These are phyloP conservation scores for Florisuga fusca DNA, from an alignment of 2,797 vertebrate species.

Conservation along the genomic window DNA sequence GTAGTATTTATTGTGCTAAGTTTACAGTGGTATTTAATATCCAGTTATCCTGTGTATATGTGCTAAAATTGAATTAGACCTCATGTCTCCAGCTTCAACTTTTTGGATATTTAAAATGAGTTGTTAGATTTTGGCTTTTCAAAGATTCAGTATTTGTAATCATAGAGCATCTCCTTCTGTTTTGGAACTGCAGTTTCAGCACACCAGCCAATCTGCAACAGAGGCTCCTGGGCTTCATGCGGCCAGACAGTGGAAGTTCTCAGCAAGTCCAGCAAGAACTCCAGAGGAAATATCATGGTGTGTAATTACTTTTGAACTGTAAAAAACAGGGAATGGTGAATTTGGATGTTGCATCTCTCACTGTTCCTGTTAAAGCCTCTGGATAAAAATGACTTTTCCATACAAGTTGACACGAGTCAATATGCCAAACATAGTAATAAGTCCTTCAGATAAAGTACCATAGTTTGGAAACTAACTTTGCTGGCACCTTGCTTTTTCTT, in stretches of 20 bases:
- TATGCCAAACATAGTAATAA: background rate
- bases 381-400: background rate
- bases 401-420: background rate
- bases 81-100: background rate
- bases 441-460: background rate
- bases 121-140: background rate
- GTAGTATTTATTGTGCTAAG: constrained; percentile 74
- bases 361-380: background rate
- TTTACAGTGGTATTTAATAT: background rate
- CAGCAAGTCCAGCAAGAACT: constrained; percentile 97
- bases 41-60: rapidly evolving
- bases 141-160: background rate
- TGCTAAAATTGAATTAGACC: background rate
- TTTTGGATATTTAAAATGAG: background rate
- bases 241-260: constrained; percentile 89
- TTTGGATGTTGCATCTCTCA: background rate
- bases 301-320: constrained; percentile 27
- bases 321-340: background rate
- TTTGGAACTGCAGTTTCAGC: constrained; percentile 80
- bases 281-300: constrained; percentile 95
- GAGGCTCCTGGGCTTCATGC: constrained; percentile 91
- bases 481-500: background rate
- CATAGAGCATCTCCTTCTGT: rapidly evolving
- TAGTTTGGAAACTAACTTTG: background rate
- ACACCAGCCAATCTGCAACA: constrained; percentile 93